Evolutionary conservation across 2,888 invertebrate genomes (phyloP).

Genomic region (Melanostoma scalare): DNA sequence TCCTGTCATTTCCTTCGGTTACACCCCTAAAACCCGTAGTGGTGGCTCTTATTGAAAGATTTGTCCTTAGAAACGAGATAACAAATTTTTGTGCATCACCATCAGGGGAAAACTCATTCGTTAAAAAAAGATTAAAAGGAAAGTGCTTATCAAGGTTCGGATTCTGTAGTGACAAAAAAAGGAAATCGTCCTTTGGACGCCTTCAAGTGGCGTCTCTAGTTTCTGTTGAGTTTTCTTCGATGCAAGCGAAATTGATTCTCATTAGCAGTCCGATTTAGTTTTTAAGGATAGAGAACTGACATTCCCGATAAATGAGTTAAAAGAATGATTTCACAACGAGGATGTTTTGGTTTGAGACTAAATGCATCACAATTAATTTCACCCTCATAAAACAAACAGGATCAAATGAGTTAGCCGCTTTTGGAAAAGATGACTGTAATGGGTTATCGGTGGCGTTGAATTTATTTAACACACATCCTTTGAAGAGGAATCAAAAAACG

Average conservation of each 20-base stretch:
- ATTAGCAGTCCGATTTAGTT: slow-evolving; percentile 28
- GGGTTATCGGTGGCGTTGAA: slow-evolving; percentile 31
- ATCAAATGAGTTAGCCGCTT: slow-evolving; percentile 39
- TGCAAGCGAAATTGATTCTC: slow-evolving; percentile 49
- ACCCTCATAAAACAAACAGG: slow-evolving; percentile 6
- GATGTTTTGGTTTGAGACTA: slow-evolving; percentile 25
- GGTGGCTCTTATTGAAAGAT: slow-evolving; percentile 13
- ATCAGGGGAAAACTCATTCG: not conserved
- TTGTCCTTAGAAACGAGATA: slow-evolving; percentile 33
- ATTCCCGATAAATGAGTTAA: slow-evolving; percentile 1
- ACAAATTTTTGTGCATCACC: slow-evolving; percentile 50
- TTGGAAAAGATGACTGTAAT: slow-evolving; percentile 9
- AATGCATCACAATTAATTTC: slow-evolving; percentile 56
- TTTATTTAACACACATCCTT: slow-evolving; percentile 12
- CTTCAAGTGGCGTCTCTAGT: slow-evolving; percentile 64
- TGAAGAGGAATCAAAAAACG: slow-evolving; percentile 3
- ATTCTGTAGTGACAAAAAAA: not conserved
- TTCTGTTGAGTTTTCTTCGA: slow-evolving; percentile 26
- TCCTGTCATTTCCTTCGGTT: slow-evolving; percentile 34
- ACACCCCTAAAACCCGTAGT: slow-evolving; percentile 33
- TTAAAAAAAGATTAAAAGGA: slow-evolving; percentile 30
- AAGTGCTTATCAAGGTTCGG: slow-evolving; percentile 25
- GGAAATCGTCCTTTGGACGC: slow-evolving; percentile 55
- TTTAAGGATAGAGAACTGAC: slow-evolving; percentile 18
- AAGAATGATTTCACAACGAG: slow-evolving; percentile 4